A percentile compares a stretch with the other conserved stretches of the same genome.
These are phyloP conservation scores for Lutra lutra DNA, from an alignment of 2,797 vertebrate species.

Conservation along the genomic window DNA sequence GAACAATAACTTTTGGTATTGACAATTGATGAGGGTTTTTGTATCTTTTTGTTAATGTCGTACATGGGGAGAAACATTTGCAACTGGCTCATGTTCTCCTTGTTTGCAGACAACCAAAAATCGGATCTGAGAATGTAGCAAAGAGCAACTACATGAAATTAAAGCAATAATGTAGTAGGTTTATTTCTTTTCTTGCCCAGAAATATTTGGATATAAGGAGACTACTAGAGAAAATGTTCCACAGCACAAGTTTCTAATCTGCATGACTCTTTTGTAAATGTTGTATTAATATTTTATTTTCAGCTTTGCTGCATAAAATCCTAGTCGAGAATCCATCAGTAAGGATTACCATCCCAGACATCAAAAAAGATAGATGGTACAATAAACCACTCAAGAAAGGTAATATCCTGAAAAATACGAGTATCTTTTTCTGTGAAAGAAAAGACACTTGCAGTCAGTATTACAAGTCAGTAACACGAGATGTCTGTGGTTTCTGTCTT, in stretches of 20 bases:
- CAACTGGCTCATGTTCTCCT: neutral
- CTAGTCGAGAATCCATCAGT: conserved; percentile 89
- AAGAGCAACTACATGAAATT: neutral
- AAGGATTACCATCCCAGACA: conserved; percentile 91
- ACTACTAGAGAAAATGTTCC: neutral
- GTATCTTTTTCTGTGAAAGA: neutral
- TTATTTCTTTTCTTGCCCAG: neutral
- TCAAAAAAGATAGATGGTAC: conserved; percentile 96
- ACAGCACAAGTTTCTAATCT: neutral
- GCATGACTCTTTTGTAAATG: neutral
- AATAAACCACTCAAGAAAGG: conserved; percentile 88
- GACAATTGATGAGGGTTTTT: neutral
- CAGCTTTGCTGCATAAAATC: conserved; percentile 95
- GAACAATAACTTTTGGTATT: neutral
- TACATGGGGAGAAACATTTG: neutral
- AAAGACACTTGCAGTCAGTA: neutral
- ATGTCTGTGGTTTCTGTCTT: neutral
- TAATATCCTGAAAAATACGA: conserved; percentile 50
- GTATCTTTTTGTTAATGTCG: conserved; percentile 21
- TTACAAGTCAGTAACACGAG: neutral
- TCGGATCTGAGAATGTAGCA: neutral
- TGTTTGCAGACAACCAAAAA: neutral
- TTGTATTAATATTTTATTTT: conserved; percentile 59
- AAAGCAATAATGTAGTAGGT: neutral
- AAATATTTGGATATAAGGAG: conserved; percentile 2